A percentile compares a stretch with the other conserved stretches of the same genome.
phyloP scores from a whole-genome alignment of 2,888 invertebrate species.

The Dioctria rufipes region DNA sequence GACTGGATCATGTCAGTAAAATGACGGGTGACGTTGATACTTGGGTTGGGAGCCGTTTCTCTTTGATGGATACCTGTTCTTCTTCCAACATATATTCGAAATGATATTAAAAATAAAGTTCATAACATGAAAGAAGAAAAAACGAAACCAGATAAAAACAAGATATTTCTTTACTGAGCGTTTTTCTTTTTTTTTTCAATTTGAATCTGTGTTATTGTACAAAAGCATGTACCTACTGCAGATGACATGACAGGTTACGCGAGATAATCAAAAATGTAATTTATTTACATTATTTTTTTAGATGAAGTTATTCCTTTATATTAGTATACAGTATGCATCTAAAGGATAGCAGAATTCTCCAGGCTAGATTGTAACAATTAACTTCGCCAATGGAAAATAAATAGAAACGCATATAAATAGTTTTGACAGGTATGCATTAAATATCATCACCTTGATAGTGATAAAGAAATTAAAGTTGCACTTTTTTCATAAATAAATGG shows the following conservation, averaged over 20 bases:
- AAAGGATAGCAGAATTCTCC: neutral
- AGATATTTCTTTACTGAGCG: neutral
- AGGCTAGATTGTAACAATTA: neutral
- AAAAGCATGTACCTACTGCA: neutral
- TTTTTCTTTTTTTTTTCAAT: neutral
- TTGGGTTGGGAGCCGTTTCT: constrained; percentile 25
- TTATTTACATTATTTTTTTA: neutral
- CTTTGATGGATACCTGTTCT: constrained; percentile 50
- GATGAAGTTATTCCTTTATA: neutral
- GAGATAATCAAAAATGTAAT: neutral
- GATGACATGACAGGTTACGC: neutral
- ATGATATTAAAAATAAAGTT: constrained; percentile 46
- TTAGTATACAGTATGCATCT: neutral
- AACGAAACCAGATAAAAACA: neutral
- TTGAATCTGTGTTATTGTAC: too few species aligned
- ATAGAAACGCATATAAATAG: neutral
- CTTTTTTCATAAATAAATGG: neutral
- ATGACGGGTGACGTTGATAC: constrained; percentile 54
- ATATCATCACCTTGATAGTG: constrained; percentile 5
- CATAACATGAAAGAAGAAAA: neutral
- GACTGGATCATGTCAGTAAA: constrained; percentile 48
- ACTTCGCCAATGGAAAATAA: neutral
- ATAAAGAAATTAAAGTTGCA: constrained; percentile 10
- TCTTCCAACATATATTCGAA: constrained; percentile 22
- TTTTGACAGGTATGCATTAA: constrained; percentile 4